phyloP scores from a whole-genome alignment of 2,797 vertebrate species.

The Alcedo atthis region DNA sequence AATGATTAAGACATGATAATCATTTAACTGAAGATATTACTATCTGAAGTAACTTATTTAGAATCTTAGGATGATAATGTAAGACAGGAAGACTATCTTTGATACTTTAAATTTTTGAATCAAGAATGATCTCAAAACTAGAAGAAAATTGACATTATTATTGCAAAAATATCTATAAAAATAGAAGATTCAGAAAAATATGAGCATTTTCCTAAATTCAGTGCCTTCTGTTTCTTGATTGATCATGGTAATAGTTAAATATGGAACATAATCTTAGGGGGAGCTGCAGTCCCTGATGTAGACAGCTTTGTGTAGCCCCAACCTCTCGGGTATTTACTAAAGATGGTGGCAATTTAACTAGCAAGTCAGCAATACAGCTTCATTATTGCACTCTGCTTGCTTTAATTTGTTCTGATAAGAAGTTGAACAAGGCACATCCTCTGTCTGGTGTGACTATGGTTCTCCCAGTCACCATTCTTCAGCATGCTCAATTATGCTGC shows the following conservation, averaged over 20 bases:
- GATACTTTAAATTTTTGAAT: neutral
- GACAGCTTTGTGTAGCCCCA: neutral
- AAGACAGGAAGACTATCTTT: neutral
- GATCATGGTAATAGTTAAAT: neutral
- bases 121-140: neutral
- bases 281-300: neutral
- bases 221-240: neutral
- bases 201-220: neutral
- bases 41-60: neutral
- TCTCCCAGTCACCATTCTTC: neutral
- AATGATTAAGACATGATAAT: neutral
- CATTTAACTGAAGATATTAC: neutral
- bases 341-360: neutral
- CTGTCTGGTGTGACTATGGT: neutral
- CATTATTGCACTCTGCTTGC: neutral
- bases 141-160: neutral
- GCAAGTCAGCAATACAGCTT: neutral
- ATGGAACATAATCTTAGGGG: neutral
- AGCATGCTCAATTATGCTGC: neutral
- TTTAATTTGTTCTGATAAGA: neutral
- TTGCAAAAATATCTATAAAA: neutral
- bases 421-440: neutral
- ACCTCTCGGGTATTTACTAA: neutral
- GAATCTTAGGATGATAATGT: neutral
- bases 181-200: neutral